Percentiles rank a stretch among this genome's conserved stretches.
Conservation (phyloP, 2,888 invertebrate genomes). For the Bruchidius siliquastri region DNA sequence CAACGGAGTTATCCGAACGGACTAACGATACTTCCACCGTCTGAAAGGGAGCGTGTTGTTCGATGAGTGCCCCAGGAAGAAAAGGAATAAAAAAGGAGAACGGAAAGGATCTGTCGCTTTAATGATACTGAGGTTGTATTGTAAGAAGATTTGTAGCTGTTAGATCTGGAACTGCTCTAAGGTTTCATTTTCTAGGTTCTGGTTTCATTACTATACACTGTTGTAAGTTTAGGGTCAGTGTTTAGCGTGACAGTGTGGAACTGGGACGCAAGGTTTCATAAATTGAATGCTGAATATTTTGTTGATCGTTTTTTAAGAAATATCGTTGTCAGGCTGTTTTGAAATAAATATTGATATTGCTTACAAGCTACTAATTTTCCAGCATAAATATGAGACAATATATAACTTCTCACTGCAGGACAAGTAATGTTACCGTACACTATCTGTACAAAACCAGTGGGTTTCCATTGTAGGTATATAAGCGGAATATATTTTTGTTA, state of each 20-base stretch:
- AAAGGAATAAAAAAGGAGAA: constrained; percentile 1
- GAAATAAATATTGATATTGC: too few species aligned
- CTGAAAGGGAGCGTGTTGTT: constrained; percentile 12
- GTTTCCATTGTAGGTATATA: too few species aligned
- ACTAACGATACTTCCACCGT: constrained; percentile 18
- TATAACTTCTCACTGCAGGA: too few species aligned
- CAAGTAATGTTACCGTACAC: too few species aligned
- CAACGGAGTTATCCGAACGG: constrained; percentile 19
- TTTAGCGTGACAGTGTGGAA: too few species aligned
- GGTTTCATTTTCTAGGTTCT: background rate
- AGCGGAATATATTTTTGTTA: too few species aligned
- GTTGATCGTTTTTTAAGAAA: too few species aligned
- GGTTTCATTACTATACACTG: background rate
- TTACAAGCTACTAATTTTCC: too few species aligned
- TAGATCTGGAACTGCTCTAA: background rate
- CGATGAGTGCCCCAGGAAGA: constrained; percentile 8
- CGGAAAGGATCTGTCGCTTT: background rate
- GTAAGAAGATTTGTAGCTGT: background rate
- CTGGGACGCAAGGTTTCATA: too few species aligned
- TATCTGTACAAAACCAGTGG: too few species aligned
- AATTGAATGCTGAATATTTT: background rate
- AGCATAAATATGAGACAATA: too few species aligned
- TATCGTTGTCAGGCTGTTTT: too few species aligned
- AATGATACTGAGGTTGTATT: background rate
- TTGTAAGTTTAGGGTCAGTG: background rate